Conservation (phyloP, 2,888 invertebrate genomes). For the Itoplectis maculator region DNA sequence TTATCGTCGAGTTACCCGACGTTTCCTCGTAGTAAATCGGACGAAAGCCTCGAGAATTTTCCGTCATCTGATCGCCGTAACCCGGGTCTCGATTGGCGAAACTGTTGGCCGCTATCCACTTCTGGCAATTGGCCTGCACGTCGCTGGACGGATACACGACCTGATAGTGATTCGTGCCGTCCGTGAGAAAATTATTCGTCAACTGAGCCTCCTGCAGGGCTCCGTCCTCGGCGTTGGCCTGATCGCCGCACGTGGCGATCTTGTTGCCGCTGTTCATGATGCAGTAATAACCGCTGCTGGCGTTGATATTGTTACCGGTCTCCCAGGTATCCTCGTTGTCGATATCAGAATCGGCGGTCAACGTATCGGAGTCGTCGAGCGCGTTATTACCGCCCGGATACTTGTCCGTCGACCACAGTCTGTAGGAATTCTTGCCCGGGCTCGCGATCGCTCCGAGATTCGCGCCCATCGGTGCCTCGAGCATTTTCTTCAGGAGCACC, state of each 20-base stretch:
- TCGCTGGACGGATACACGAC: constrained; percentile 69
- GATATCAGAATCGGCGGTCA: constrained; percentile 81
- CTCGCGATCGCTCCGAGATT: constrained; percentile 81
- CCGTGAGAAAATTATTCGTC: constrained; percentile 59
- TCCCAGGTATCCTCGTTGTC: constrained; percentile 74
- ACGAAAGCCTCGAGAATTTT: constrained; percentile 38
- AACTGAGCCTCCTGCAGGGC: constrained; percentile 69
- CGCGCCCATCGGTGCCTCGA: constrained; percentile 81
- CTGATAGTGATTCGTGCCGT: constrained; percentile 68
- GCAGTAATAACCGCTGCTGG: constrained; percentile 68
- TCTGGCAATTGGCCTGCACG: constrained; percentile 76
- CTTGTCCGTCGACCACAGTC: constrained; percentile 71
- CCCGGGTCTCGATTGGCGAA: constrained; percentile 34
- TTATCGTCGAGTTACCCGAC: constrained; percentile 19
- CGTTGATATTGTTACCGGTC: constrained; percentile 67
- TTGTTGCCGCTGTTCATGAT: constrained; percentile 69
- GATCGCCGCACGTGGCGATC: constrained; percentile 37
- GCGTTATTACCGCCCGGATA: constrained; percentile 71
- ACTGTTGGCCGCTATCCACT: constrained; percentile 76
- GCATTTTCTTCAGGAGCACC: constrained; percentile 80
- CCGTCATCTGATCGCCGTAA: constrained; percentile 24
- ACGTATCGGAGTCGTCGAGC: constrained; percentile 81
- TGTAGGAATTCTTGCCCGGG: constrained; percentile 72
- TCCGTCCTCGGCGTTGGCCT: constrained; percentile 57
- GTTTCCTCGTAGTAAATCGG: constrained; percentile 49